phyloP scores from a whole-genome alignment of 2,888 invertebrate species.

The Pecten maximus region DNA sequence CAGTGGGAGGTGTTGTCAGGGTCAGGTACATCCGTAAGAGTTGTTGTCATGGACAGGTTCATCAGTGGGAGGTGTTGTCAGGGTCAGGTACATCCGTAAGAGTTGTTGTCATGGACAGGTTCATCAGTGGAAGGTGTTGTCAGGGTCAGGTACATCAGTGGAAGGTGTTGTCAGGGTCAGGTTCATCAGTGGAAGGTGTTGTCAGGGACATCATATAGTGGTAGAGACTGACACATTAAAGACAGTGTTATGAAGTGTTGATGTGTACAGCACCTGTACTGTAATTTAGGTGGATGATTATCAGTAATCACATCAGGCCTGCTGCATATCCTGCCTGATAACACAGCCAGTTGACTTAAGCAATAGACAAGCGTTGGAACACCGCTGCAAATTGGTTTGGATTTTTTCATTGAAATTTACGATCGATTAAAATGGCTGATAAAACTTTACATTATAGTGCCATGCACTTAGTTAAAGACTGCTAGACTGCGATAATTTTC shows the following conservation, averaged over 20 bases:
- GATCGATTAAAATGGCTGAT: neutral
- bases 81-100: neutral
- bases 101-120: neutral
- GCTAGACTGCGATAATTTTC: neutral
- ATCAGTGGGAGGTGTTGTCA: neutral
- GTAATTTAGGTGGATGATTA: neutral
- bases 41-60: neutral
- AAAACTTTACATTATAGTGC: neutral
- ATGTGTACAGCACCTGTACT: neutral
- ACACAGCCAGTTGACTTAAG: neutral
- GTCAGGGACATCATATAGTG: neutral
- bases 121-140: neutral
- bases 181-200: neutral
- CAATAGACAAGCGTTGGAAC: neutral
- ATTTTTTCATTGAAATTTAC: conserved; percentile 15
- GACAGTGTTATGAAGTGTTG: neutral
- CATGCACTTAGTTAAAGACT: neutral
- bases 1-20: neutral
- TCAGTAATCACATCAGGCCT: neutral
- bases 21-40: neutral
- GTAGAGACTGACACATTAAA: neutral
- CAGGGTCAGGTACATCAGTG: neutral
- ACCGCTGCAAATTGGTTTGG: conserved; percentile 1
- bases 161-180: neutral
- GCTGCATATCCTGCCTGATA: neutral